phyloP scores from a whole-genome alignment of 2,888 invertebrate species.

The Mythimna ferrago region DNA sequence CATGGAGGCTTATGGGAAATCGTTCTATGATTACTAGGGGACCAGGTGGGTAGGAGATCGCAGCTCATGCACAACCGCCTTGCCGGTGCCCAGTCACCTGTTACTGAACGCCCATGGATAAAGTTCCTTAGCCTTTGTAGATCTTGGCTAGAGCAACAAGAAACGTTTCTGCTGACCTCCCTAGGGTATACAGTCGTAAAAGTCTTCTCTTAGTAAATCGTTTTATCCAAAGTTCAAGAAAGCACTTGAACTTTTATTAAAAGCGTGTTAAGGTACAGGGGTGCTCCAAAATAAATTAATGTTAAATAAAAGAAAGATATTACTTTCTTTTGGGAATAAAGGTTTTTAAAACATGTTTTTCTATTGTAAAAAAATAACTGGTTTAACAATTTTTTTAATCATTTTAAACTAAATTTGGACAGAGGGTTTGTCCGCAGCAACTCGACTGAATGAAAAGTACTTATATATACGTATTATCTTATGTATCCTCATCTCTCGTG shows the following conservation, averaged over 20 bases:
- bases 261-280: background rate
- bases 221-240: constrained; percentile 25
- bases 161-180: constrained; percentile 1
- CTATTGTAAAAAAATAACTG: no score
- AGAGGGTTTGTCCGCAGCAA: no score
- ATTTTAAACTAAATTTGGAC: no score
- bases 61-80: background rate
- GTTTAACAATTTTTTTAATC: no score
- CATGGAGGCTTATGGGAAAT: constrained; percentile 45
- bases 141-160: constrained; percentile 16
- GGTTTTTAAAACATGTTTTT: background rate
- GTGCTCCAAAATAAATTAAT: background rate
- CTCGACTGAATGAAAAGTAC: no score
- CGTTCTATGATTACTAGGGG: constrained; percentile 36
- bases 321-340: background rate
- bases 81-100: constrained; percentile 25
- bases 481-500: no score
- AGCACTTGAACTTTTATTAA: constrained; percentile 31
- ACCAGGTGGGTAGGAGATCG: constrained; percentile 29
- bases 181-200: constrained; percentile 13
- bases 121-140: constrained; percentile 31
- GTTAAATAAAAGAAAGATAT: background rate
- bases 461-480: no score
- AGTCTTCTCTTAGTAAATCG: constrained; percentile 9
- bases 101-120: constrained; percentile 24